Conservation (phyloP, 1,140 invertebrate genomes). For the Tetragonula clypearis region DNA sequence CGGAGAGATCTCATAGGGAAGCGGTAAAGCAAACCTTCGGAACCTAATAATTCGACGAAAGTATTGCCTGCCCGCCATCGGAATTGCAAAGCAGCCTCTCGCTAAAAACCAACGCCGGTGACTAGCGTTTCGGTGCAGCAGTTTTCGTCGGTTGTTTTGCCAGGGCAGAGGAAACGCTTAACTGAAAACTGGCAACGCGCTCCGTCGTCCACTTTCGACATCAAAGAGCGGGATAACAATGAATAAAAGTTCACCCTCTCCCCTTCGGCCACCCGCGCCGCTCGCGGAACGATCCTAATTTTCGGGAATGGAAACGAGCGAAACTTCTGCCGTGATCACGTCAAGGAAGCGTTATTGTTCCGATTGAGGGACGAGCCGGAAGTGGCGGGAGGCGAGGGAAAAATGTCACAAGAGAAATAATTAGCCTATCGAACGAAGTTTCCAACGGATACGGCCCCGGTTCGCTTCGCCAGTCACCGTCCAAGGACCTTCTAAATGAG, state of each 20-base stretch:
- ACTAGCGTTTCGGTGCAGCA: slow-evolving; percentile 16
- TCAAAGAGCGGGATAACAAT: slow-evolving; percentile 37
- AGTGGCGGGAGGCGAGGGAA: neutral
- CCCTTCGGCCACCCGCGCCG: too few species aligned
- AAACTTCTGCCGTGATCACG: slow-evolving; percentile 23
- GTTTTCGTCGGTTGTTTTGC: neutral
- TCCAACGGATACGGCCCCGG: neutral
- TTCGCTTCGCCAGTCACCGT: too few species aligned
- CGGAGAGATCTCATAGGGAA: neutral
- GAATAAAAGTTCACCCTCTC: slow-evolving; percentile 25
- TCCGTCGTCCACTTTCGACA: slow-evolving; percentile 26
- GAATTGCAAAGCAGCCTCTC: slow-evolving; percentile 41
- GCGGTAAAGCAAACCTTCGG: neutral
- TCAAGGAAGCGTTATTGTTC: slow-evolving; percentile 23
- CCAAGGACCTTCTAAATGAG: neutral
- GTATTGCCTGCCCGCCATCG: slow-evolving; percentile 10
- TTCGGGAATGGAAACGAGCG: slow-evolving; percentile 32
- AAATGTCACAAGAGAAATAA: slow-evolving; percentile 19
- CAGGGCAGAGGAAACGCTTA: neutral
- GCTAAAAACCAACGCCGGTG: slow-evolving; percentile 6
- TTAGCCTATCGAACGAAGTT: slow-evolving; percentile 30
- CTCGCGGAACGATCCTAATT: neutral
- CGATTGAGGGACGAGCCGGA: neutral
- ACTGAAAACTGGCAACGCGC: slow-evolving; percentile 35
- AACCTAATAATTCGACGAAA: slow-evolving; percentile 25